A percentile compares a stretch with the other conserved stretches of the same genome.
phyloP scores from a whole-genome alignment of 2,888 invertebrate species.

The Epsilonema sp. region DNA sequence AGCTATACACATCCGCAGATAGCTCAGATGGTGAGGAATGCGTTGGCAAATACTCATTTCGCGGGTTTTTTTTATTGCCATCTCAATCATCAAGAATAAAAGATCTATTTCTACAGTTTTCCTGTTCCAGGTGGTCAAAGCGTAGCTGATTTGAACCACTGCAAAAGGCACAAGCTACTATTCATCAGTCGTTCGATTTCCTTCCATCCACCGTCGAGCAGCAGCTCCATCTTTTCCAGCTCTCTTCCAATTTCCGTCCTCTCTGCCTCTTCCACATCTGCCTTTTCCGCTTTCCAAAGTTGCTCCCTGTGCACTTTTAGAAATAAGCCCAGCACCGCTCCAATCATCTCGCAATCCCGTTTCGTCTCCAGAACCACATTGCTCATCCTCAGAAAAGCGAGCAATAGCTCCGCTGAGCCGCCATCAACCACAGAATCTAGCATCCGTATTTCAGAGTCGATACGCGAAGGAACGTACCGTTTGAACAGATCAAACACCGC shows the following conservation, averaged over 20 bases:
- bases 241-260: no score
- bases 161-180: background rate
- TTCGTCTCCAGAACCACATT: no score
- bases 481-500: constrained; percentile 37
- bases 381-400: no score
- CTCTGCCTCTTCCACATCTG: background rate
- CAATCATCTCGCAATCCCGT: constrained; percentile 48
- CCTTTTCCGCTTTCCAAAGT: background rate
- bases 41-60: no score
- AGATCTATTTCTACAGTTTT: no score
- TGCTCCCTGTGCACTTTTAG: constrained; percentile 42
- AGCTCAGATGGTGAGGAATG: no score
- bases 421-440: no score
- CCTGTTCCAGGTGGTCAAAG: constrained; percentile 1
- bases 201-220: background rate
- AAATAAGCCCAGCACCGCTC: constrained; percentile 58
- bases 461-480: constrained; percentile 53
- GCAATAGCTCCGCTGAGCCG: no score
- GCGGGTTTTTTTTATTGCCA: no score
- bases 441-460: constrained; percentile 66
- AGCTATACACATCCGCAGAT: no score
- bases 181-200: background rate
- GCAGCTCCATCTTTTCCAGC: background rate
- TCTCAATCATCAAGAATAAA: no score
- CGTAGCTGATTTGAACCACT: constrained; percentile 5